Evolutionary conservation across 2,113 vertebrate genomes (phyloP).

Genomic region (Pimephales promelas): DNA sequence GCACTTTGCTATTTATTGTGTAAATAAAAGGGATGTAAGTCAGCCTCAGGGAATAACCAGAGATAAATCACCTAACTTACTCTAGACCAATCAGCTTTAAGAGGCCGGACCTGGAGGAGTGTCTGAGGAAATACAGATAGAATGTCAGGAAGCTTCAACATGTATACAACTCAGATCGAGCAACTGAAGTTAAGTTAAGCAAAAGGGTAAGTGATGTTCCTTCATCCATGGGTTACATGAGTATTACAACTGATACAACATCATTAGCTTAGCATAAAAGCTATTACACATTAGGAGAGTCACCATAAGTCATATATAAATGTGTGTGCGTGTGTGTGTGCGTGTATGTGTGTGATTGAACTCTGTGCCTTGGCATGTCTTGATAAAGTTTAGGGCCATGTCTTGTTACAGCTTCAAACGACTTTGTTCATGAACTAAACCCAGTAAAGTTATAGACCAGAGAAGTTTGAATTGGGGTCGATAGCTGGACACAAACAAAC

Average conservation of each 20-base stretch:
- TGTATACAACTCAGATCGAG: neutral
- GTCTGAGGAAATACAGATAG: neutral
- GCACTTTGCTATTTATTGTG: neutral
- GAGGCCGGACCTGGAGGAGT: neutral
- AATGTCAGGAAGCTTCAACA: neutral
- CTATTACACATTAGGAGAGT: neutral
- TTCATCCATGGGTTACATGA: neutral
- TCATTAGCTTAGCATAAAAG: too few species aligned
- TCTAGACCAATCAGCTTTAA: neutral
- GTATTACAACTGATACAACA: neutral
- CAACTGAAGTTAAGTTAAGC: neutral
- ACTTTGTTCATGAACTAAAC: neutral
- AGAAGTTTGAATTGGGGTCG: neutral
- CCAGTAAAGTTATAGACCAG: neutral
- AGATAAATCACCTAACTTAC: neutral
- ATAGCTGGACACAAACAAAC: neutral
- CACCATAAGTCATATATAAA: neutral
- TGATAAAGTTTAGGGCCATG: neutral
- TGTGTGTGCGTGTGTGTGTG: neutral
- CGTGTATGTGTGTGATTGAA: too few species aligned
- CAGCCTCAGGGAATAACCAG: neutral
- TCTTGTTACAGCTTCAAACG: neutral
- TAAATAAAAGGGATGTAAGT: neutral
- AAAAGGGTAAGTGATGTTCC: neutral
- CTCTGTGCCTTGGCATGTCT: neutral